Evolutionary conservation across 1,140 invertebrate genomes (phyloP), one percentile per base, ranked within the genome.

Genomic region (Trinorchestia longiramus): DNA sequence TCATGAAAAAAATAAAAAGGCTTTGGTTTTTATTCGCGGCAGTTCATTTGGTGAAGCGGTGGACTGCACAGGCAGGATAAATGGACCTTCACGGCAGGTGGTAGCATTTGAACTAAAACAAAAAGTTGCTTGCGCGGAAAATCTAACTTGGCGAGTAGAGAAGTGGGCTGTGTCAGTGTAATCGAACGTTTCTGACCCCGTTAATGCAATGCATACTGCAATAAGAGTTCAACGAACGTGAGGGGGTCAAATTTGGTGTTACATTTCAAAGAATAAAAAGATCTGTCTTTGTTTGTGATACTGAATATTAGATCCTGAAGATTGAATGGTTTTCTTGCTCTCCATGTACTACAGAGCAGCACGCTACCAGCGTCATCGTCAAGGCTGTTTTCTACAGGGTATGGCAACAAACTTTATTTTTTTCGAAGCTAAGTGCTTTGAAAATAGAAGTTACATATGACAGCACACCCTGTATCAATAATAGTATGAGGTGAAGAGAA

Each of bases 1-100:
- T 43, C n/a, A 41, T 90, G 88, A 90, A 90, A 90, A 90, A 41
- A 90, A 90, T 90, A 43, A 90, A 43, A 90, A 43, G 88, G 41
- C 36, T 90, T 90, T 28, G 88, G 41, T 90, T 90, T 90, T 90
- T 42, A 42, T 90, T 90, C 8, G 43, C 11, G 43, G 88, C 88
- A 90, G 88, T 90, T 90, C 88, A 90, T 90, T 90, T 90, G 88
- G 41, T 42, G 43, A 11, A 41, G 88, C 88, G 43, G 23, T 90
- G 88, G 43, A 90, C 8, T 90, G 41, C 15, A 42, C 88, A 90
- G 43, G n/a, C 41, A 1, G 88, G 28, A 42, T 28, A 90, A 90
- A 90, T 90, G 88, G 43, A 90, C 88, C 88, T 36, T 40, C 36
- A 36, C 41, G 4, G 87, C 88, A 90, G 0, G 88, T 90, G 88